These are phyloP conservation scores for Melierax canorus DNA, from an alignment of 2,113 vertebrate genomes.

Conservation along the genomic window DNA sequence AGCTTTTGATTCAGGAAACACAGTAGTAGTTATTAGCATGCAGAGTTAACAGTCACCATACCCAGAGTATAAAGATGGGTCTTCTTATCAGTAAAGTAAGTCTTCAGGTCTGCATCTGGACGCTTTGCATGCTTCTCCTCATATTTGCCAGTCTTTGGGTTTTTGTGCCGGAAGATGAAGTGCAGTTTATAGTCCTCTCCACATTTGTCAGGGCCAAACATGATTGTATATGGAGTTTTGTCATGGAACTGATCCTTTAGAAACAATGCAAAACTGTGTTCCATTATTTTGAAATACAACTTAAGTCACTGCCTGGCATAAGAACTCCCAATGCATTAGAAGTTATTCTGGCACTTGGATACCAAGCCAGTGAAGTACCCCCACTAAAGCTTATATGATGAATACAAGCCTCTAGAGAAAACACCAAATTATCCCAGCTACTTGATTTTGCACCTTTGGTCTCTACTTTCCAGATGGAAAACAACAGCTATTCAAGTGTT, in stretches of 20 bases:
- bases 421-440: neutral
- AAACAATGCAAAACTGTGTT: neutral
- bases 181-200: conserved; percentile 98
- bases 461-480: neutral
- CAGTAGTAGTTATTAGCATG: neutral
- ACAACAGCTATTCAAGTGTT: neutral
- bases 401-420: neutral
- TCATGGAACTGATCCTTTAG: conserved; percentile 92
- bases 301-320: neutral
- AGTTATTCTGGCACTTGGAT: neutral
- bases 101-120: conserved; percentile 89
- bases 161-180: conserved; percentile 98
- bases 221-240: conserved; percentile 95
- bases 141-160: conserved; percentile 88
- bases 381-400: neutral
- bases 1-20: neutral
- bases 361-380: neutral
- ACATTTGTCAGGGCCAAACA: conserved; percentile 99
- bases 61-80: conserved; percentile 94
- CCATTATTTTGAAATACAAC: neutral
- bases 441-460: neutral
- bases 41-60: conserved; percentile 24
- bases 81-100: conserved; percentile 96
- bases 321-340: neutral
- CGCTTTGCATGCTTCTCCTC: conserved; percentile 98